Evolutionary conservation across 2,113 vertebrate species (phyloP).

Genomic region (Bujurquina vittata): DNA sequence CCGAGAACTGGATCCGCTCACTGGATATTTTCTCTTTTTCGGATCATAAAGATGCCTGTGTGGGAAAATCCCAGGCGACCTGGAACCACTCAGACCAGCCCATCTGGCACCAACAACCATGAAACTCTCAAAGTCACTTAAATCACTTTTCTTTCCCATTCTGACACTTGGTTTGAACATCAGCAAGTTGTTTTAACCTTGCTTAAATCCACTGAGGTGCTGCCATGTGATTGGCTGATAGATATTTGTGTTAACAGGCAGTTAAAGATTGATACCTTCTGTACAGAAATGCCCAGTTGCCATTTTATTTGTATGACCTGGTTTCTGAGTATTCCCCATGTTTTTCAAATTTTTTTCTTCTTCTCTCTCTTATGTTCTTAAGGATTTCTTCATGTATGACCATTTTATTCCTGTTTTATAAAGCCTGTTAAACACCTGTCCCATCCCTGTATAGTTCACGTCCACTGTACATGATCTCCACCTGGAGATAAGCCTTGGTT

Average conservation of each 20-base stretch:
- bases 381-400: background rate
- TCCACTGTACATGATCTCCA: background rate
- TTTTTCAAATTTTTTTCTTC: background rate
- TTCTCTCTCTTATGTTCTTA: background rate
- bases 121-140: background rate
- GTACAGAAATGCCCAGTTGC: background rate
- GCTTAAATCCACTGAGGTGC: background rate
- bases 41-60: background rate
- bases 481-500: background rate
- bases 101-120: conserved; percentile 2
- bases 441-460: no score
- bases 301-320: background rate
- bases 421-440: no score
- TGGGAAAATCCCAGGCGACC: background rate
- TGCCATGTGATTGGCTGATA: background rate
- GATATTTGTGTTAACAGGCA: background rate
- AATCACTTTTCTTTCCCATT: background rate
- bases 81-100: background rate
- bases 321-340: background rate
- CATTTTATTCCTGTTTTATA: background rate
- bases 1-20: background rate
- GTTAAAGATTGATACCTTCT: background rate
- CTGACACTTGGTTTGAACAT: background rate
- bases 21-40: background rate
- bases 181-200: background rate